phyloP scores from a whole-genome alignment of 1,140 invertebrate genomes.

The Calycopis cecrops region DNA sequence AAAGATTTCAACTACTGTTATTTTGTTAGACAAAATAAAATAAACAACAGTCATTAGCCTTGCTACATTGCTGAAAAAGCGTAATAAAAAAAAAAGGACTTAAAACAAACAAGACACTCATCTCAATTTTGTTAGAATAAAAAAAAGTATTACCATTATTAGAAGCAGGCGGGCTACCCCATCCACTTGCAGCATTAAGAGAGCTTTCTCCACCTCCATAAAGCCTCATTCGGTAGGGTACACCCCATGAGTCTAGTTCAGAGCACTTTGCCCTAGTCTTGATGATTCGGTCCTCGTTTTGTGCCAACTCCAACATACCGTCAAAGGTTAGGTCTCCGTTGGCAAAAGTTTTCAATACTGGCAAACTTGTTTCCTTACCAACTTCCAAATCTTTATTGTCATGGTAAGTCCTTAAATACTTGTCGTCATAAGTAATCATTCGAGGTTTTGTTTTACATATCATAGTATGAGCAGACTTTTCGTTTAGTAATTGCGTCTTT shows the following conservation, averaged over 20 bases:
- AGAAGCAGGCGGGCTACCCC: constrained; percentile 82
- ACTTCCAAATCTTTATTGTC: constrained; percentile 64
- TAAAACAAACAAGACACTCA: no score
- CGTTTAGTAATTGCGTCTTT: constrained; percentile 63
- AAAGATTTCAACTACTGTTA: no score
- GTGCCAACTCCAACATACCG: constrained; percentile 58
- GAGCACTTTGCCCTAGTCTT: constrained; percentile 40
- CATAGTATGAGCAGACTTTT: constrained; percentile 65
- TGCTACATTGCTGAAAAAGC: no score
- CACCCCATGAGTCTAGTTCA: constrained; percentile 75
- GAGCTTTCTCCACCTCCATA: constrained; percentile 87
- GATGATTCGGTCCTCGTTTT: constrained; percentile 48
- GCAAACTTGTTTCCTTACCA: constrained; percentile 38
- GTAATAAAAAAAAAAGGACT: no score
- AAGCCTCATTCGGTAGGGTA: constrained; percentile 77
- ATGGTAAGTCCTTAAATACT: constrained; percentile 56
- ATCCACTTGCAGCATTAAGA: constrained; percentile 83
- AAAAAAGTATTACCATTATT: constrained; percentile 73
- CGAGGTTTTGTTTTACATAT: constrained; percentile 65
- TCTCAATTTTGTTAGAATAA: constrained; percentile 12
- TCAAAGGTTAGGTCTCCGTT: constrained; percentile 65
- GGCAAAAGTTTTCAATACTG: constrained; percentile 47
- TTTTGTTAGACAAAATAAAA: no score
- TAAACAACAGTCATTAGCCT: no score
- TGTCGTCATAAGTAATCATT: constrained; percentile 57